These are phyloP conservation scores for Hyles euphorbiae DNA, from an alignment of 1,140 invertebrate species.

Conservation along the genomic window DNA sequence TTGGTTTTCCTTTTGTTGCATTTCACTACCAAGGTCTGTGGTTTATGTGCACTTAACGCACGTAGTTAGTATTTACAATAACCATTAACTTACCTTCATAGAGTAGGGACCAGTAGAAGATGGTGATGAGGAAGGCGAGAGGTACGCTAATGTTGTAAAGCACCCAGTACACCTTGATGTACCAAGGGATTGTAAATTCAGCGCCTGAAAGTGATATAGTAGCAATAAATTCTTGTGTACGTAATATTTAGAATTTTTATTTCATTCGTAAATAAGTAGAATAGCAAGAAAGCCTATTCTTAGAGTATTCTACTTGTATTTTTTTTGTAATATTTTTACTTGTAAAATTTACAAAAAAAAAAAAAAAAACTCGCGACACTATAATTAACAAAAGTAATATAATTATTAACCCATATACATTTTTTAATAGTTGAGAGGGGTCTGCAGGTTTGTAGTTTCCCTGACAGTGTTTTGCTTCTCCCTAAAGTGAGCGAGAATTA, in stretches of 20 bases:
- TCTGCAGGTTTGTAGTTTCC: too few species aligned
- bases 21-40: background rate
- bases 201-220: conserved; percentile 36
- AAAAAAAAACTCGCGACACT: too few species aligned
- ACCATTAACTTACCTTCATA: conserved; percentile 50
- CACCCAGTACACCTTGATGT: conserved; percentile 80
- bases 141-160: conserved; percentile 77
- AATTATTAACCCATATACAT: too few species aligned
- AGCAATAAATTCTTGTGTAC: conserved; percentile 13
- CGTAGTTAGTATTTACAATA: background rate
- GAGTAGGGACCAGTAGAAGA: conserved; percentile 80
- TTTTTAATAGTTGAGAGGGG: too few species aligned
- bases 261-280: background rate
- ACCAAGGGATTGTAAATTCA: conserved; percentile 53
- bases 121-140: conserved; percentile 78
- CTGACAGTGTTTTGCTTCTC: too few species aligned
- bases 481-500: too few species aligned
- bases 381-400: too few species aligned
- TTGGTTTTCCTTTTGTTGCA: background rate
- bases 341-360: background rate
- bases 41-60: background rate
- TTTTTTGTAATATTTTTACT: background rate
- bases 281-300: background rate
- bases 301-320: background rate
- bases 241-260: background rate